Evolutionary conservation across 2,888 invertebrate genomes (phyloP), one percentile per base, ranked within the genome.

Genomic region (Sycophila texana): DNA sequence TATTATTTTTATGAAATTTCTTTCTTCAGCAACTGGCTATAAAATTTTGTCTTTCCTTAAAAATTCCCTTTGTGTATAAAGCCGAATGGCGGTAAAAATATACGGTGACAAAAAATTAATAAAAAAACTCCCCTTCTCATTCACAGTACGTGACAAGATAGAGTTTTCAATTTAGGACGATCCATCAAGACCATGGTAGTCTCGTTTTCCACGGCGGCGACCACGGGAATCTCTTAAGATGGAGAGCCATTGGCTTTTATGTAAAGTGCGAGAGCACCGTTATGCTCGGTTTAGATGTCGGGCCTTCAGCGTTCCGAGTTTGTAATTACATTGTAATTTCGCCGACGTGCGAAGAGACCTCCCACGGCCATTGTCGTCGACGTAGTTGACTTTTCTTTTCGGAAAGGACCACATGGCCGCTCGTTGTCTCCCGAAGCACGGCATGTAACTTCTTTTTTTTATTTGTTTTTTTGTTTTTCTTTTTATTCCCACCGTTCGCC

Each of bases 111-210:
- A 39, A 39, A 39, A 39, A 39, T 30, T 3, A 39, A 7, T 39
- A 39, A 39, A 39, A 26, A 2, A 5, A 16, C 30, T 10, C 10
- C 63, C 18, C 22, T 14, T 70, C 18, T 12, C 26, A 39, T 39
- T 39, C 39, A 0, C 0, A 2, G 39, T 7, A 39, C 39, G 39
- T 39, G 39, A 39, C n/a, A 39, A 74, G 51, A 74, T 74, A 74
- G 71, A 79, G 4, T 75, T 79, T 79, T 75, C 79, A 79, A 79
- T 75, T 75, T 72, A 53, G 47, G 72, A 70, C 53, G 65, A 79
- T 74, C 53, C 53, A 26, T 16, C 51, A 55, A 39, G 75, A 53
- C 26, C 49, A 61, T 47, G 4, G 65, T 47, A 0, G 47, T n/a
- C 55, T 30, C 39, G n/a, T n/a, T 60, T 13, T 7, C 51, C 39